Conservation (phyloP, 1,140 invertebrate species). For the Elysia chlorotica region DNA sequence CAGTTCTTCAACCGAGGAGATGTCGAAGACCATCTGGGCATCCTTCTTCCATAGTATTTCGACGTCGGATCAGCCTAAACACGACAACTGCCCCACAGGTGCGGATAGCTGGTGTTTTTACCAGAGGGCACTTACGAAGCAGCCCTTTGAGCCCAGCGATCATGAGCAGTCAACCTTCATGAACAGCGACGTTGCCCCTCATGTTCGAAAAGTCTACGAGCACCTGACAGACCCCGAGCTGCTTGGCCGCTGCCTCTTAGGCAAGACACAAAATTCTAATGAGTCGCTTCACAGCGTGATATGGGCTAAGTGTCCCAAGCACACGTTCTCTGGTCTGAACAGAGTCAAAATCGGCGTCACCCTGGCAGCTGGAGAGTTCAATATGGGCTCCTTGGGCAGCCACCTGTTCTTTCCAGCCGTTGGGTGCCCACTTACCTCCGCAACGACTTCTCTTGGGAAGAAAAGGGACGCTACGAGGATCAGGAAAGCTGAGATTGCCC, state of each 20-base stretch:
- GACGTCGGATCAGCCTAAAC: not conserved
- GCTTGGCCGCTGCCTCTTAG: not conserved
- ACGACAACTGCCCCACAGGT: slow-evolving; percentile 9
- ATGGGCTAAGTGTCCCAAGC: slow-evolving; percentile 17
- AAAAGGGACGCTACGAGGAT: too few species aligned
- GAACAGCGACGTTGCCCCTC: not conserved
- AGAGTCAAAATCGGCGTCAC: not conserved
- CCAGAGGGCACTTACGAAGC: not conserved
- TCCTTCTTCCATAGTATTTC: slow-evolving; percentile 4
- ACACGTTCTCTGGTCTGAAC: not conserved
- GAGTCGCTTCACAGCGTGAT: slow-evolving; percentile 4
- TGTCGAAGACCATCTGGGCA: slow-evolving; percentile 14
- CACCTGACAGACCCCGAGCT: not conserved
- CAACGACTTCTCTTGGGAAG: too few species aligned
- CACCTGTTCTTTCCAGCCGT: too few species aligned
- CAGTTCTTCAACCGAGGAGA: not conserved
- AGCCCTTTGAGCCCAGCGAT: not conserved
- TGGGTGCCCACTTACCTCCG: too few species aligned
- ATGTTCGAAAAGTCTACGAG: slow-evolving; percentile 2
- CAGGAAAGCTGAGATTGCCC: too few species aligned
- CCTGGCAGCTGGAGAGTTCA: slow-evolving; percentile 8
- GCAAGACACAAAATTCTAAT: slow-evolving; percentile 18
- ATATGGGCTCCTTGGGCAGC: too few species aligned
- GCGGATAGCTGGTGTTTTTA: slow-evolving; percentile 22
- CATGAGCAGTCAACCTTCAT: not conserved